Evolutionary conservation across 2,888 invertebrate genomes (phyloP).

Genomic region (Pegoplata infirma): DNA sequence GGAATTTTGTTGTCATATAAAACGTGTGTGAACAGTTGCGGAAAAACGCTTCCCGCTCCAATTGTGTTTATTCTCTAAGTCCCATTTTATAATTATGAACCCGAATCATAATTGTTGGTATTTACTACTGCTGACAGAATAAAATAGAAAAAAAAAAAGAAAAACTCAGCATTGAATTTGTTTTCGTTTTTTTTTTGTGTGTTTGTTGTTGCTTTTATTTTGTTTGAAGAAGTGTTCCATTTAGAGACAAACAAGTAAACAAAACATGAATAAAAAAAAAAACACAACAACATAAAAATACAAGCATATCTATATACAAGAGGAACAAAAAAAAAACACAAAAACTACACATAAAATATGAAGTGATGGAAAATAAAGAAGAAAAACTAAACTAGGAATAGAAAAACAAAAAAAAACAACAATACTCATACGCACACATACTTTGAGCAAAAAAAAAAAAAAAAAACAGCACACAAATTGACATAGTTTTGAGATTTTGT

Average conservation of each 20-base stretch:
- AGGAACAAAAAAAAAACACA: no score
- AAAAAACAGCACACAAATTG: conserved; percentile 51
- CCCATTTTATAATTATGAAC: conserved; percentile 44
- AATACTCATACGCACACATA: conserved; percentile 5
- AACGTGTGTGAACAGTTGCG: no score
- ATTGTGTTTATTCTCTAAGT: no score
- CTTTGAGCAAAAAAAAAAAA: no score
- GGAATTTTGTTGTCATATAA: no score
- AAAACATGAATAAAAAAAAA: conserved; percentile 18
- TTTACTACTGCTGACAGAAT: conserved; percentile 31
- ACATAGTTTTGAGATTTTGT: conserved; percentile 58
- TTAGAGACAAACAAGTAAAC: conserved; percentile 45
- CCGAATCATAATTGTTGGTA: conserved; percentile 39
- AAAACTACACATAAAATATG: not conserved
- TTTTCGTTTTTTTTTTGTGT: not conserved
- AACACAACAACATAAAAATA: conserved; percentile 20
- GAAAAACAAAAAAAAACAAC: not conserved
- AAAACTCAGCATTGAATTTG: conserved; percentile 15
- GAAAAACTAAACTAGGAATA: not conserved
- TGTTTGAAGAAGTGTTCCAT: conserved; percentile 31
- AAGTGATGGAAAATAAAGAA: not conserved
- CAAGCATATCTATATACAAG: conserved; percentile 13
- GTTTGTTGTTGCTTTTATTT: conserved; percentile 19
- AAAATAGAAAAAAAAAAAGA: conserved; percentile 10
- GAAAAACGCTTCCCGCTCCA: no score